phyloP scores from a whole-genome alignment of 2,888 invertebrate species.

The Dynastes tityus region DNA sequence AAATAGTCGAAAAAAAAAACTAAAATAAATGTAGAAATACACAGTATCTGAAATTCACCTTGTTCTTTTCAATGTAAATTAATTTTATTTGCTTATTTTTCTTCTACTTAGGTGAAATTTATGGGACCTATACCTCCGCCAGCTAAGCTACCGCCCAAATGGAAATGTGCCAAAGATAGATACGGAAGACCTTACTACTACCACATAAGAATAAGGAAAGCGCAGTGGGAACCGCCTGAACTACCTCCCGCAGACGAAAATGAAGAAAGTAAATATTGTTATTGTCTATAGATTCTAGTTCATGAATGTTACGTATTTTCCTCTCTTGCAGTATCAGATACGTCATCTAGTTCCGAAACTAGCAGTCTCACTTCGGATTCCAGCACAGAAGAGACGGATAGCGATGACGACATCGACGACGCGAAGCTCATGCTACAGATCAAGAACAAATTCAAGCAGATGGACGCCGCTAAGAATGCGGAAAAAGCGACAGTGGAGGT shows the following conservation, averaged over 20 bases:
- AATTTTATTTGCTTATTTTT: not conserved
- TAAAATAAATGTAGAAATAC: too few relatives aligned
- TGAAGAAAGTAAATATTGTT: constrained; percentile 60
- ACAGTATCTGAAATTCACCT: too few relatives aligned
- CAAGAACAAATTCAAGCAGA: constrained; percentile 64
- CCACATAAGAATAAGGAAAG: constrained; percentile 83
- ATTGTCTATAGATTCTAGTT: not conserved
- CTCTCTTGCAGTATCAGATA: constrained; percentile 62
- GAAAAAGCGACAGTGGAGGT: constrained; percentile 53
- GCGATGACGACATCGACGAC: constrained; percentile 69
- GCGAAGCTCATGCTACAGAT: constrained; percentile 67
- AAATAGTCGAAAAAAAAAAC: too few relatives aligned
- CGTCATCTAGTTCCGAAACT: constrained; percentile 67
- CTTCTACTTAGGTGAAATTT: constrained; percentile 64
- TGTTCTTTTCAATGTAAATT: too few relatives aligned
- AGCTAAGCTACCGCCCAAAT: constrained; percentile 84
- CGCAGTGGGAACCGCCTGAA: constrained; percentile 86
- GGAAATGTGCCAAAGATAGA: constrained; percentile 88
- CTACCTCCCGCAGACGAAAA: constrained; percentile 69
- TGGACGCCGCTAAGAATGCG: constrained; percentile 67
- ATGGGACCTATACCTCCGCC: constrained; percentile 71
- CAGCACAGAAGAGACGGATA: constrained; percentile 72
- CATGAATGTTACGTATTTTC: too few relatives aligned
- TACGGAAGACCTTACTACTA: constrained; percentile 94
- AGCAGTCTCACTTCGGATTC: constrained; percentile 70